Evolutionary conservation across 2,888 invertebrate species (phyloP), one percentile per base, ranked within the genome.

Genomic region (Xanthia togata): DNA sequence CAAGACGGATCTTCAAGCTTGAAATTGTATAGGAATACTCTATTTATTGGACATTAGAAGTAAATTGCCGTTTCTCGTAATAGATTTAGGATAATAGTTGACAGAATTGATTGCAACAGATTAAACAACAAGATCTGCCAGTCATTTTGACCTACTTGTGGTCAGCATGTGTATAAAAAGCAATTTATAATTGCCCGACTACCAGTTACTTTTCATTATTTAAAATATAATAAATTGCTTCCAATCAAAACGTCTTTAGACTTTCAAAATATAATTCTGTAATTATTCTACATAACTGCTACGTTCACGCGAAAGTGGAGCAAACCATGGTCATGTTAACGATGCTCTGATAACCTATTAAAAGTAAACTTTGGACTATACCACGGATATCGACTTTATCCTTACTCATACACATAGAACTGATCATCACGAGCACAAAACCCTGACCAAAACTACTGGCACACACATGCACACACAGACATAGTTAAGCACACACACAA

Each of bases 351-450:
- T 78, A 83, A 83, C 81, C 81, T 60, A 81, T 74, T 73, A 74
- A 81, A 76, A 74, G 74, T 12, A 81, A 84, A 69, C 23, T 38
- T 53, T 63, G 4, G 17, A n/a, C 63, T 73, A 47, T 55, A 57
- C 6, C 41, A 41, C 41, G 41, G 41, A 41, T 11, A 41, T 41
- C 41, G 17, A n/a, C 63, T 73, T 41, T 55, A 57, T 4, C 17
- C 53, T 74, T 68, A 80, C 38, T n/a, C 55, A 65, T 62, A 80
- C 53, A 73, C 55, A 76, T 81, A 82, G 70, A 84, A 81, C 70
- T 75, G 78, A 83, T 88, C 87, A 89, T 89, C 87, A 88, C 80
- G 71, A 89, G 91, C 90, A 89, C 79, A 83, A 85, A 85, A 84
- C 84, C 83, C 85, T 84, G 85, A 79, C 88, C 87, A 81, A 87